A percentile compares a stretch with the other conserved stretches of the same genome.
Conservation (phyloP, 2,888 invertebrate species). For the Lapara coniferarum region DNA sequence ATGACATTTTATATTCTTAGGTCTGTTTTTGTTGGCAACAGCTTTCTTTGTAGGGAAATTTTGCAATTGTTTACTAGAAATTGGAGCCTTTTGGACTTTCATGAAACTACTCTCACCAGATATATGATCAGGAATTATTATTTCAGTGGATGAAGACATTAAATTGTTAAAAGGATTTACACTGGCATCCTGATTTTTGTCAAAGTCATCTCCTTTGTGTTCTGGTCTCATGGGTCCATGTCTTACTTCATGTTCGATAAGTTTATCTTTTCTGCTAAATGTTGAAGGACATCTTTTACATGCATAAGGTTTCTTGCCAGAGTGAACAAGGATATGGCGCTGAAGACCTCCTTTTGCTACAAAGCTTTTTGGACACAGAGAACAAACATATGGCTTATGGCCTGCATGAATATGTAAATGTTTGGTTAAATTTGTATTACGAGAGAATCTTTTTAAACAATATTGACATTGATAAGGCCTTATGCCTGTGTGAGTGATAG, state of each 20-base stretch:
- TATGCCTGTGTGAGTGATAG: slow-evolving; percentile 90
- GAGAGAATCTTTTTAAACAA: slow-evolving; percentile 89
- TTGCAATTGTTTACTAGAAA: slow-evolving; percentile 55
- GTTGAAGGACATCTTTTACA: slow-evolving; percentile 86
- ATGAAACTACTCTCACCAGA: slow-evolving; percentile 76
- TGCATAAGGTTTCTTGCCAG: slow-evolving; percentile 86
- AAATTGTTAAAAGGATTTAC: slow-evolving; percentile 84
- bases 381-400: slow-evolving; percentile 88
- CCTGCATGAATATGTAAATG: slow-evolving; percentile 89
- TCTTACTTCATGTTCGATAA: slow-evolving; percentile 86
- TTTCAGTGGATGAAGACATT: slow-evolving; percentile 70
- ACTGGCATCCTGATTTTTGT: slow-evolving; percentile 74
- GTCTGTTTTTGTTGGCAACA: slow-evolving; percentile 67
- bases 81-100: slow-evolving; percentile 64
- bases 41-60: slow-evolving; percentile 64
- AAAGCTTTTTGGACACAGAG: slow-evolving; percentile 88
- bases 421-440: slow-evolving; percentile 90
- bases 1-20: slow-evolving; percentile 80
- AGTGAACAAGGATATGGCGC: slow-evolving; percentile 87
- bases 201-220: slow-evolving; percentile 54
- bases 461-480: slow-evolving; percentile 89
- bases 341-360: slow-evolving; percentile 87
- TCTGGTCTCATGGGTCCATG: slow-evolving; percentile 77
- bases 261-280: slow-evolving; percentile 87
- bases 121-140: slow-evolving; percentile 79